Conservation (phyloP, 2,888 invertebrate species). For the Epinotia demarniana region DNA sequence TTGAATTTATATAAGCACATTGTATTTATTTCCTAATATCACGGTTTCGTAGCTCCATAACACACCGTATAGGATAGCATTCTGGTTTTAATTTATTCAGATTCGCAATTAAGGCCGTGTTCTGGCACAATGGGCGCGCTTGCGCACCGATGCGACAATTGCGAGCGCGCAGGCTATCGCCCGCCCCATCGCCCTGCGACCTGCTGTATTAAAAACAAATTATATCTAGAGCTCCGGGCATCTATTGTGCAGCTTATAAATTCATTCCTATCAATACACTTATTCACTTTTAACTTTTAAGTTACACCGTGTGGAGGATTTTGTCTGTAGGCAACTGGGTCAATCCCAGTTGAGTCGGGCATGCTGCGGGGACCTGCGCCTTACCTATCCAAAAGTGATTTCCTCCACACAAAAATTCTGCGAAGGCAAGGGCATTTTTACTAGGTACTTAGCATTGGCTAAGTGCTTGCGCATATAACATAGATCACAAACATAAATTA, state of each 20-base stretch:
- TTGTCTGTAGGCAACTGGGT: too few relatives aligned
- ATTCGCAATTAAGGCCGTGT: slow-evolving; percentile 81
- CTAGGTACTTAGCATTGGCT: too few relatives aligned
- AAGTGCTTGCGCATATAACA: too few relatives aligned
- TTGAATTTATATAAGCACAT: too few relatives aligned
- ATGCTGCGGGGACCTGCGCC: too few relatives aligned
- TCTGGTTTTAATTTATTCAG: slow-evolving; percentile 82
- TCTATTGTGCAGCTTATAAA: background rate
- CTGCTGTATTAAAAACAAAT: slow-evolving; percentile 41
- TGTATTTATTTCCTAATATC: background rate
- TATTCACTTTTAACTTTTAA: background rate
- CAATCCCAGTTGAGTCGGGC: too few relatives aligned
- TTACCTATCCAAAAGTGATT: too few relatives aligned
- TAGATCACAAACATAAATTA: too few relatives aligned
- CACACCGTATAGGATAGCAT: slow-evolving; percentile 69
- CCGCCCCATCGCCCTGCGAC: slow-evolving; percentile 55
- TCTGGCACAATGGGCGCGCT: slow-evolving; percentile 74
- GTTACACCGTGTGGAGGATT: too few relatives aligned
- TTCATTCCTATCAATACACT: background rate
- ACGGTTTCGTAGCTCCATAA: slow-evolving; percentile 59
- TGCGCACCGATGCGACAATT: slow-evolving; percentile 77
- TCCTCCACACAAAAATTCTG: too few relatives aligned
- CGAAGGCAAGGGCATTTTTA: too few relatives aligned
- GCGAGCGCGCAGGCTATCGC: slow-evolving; percentile 78
- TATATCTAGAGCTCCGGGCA: slow-evolving; percentile 19